Conservation (phyloP, 2,888 invertebrate genomes). For the Vanessa cardui region DNA sequence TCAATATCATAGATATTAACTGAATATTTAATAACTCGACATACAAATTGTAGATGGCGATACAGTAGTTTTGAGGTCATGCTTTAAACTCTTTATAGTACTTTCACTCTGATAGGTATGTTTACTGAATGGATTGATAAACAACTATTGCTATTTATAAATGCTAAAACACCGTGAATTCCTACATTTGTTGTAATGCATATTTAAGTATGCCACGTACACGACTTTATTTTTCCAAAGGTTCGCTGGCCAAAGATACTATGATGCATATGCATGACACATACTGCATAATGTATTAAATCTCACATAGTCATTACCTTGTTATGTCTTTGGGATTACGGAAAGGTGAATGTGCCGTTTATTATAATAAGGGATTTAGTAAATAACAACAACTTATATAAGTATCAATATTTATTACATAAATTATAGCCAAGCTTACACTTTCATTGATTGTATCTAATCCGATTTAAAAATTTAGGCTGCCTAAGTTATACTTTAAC, state of each 20-base stretch:
- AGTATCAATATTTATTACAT: conserved; percentile 82
- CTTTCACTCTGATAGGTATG: background rate
- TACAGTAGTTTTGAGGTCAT: background rate
- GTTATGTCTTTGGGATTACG: no score
- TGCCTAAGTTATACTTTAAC: conserved; percentile 67
- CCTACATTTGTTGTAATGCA: no score
- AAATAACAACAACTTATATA: conserved; percentile 55
- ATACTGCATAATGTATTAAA: no score
- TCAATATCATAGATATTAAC: conserved; percentile 8
- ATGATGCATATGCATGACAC: no score
- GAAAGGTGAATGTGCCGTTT: background rate
- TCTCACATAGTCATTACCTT: background rate
- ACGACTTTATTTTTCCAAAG: no score
- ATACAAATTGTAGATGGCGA: conserved; percentile 21
- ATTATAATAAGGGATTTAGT: conserved; percentile 13
- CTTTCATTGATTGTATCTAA: conserved; percentile 72
- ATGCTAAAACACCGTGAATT: no score
- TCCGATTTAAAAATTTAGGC: conserved; percentile 71
- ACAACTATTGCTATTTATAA: no score
- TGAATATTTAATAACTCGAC: background rate
- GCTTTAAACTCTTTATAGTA: background rate
- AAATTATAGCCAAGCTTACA: conserved; percentile 83
- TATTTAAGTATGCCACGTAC: no score
- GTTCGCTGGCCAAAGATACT: no score
- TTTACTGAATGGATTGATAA: background rate